Evolutionary conservation across 2,113 vertebrate species (phyloP).

Genomic region (Sinocyclocheilus rhinocerous): DNA sequence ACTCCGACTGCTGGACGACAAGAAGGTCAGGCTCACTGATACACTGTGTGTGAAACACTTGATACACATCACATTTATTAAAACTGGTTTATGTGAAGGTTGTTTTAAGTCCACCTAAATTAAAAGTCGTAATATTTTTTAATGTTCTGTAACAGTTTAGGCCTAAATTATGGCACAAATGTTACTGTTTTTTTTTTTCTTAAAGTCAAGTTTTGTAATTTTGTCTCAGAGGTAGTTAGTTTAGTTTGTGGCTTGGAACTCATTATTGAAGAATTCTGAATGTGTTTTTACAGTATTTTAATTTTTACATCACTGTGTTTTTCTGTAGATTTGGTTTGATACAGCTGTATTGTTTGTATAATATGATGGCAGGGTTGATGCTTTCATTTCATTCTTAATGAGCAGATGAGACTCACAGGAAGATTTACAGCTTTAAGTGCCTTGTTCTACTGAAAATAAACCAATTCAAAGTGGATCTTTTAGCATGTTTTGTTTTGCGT

Average conservation of each 20-base stretch:
- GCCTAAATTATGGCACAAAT: too few relatives aligned
- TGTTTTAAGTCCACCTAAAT: not conserved
- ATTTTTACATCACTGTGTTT: not conserved
- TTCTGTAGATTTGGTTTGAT: not conserved
- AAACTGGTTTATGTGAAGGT: too few relatives aligned
- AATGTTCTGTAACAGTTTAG: too few relatives aligned
- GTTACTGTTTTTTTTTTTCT: too few relatives aligned
- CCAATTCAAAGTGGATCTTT: not conserved
- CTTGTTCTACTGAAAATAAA: not conserved
- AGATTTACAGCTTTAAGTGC: not conserved
- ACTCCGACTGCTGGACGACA: slow-evolving; percentile 65
- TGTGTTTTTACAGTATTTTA: too few relatives aligned
- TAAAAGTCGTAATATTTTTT: too few relatives aligned
- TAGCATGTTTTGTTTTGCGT: not conserved
- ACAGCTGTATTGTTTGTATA: not conserved
- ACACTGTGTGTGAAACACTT: too few relatives aligned
- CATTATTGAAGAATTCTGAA: too few relatives aligned
- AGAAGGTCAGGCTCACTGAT: slow-evolving; percentile 56
- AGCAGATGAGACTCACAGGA: not conserved
- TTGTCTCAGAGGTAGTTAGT: too few relatives aligned
- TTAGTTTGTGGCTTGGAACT: too few relatives aligned
- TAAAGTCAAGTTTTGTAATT: too few relatives aligned
- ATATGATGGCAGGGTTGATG: not conserved
- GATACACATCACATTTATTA: too few relatives aligned
- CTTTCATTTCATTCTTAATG: not conserved